phyloP scores from a whole-genome alignment of 2,797 vertebrate genomes.

The Allochrocebus solatus region DNA sequence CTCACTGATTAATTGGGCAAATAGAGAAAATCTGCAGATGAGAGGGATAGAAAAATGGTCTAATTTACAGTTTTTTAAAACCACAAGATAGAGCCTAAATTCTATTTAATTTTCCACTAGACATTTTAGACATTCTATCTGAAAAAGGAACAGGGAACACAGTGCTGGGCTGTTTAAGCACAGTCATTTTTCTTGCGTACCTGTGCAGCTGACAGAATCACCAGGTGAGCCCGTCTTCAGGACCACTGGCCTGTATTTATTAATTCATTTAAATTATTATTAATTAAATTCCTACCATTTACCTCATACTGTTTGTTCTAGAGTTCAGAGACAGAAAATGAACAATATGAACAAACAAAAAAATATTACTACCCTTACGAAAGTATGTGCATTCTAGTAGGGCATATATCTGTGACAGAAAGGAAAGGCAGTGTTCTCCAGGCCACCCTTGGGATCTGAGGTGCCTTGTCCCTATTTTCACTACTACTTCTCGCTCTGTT shows the following conservation, averaged over 20 bases:
- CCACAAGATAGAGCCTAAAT: neutral
- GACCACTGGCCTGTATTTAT: neutral
- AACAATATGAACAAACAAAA: neutral
- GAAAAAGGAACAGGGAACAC: neutral
- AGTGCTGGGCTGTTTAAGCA: neutral
- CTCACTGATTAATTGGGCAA: neutral
- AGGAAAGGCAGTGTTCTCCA: neutral
- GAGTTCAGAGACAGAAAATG: neutral
- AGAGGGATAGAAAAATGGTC: neutral
- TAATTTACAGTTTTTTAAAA: neutral
- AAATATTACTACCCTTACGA: neutral
- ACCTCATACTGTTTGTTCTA: neutral
- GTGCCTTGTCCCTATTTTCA: neutral
- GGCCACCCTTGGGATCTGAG: accelerated
- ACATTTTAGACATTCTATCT: neutral
- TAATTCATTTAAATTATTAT: neutral
- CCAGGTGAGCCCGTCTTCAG: neutral
- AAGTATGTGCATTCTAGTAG: neutral
- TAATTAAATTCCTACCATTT: neutral
- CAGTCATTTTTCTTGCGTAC: neutral
- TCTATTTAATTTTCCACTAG: neutral
- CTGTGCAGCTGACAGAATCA: neutral
- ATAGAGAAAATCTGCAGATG: neutral
- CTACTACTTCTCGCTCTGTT: neutral
- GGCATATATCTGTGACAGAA: no score